These are phyloP conservation scores for Muschampia plurimacula DNA, from an alignment of 2,888 invertebrate species.

Conservation along the genomic window DNA sequence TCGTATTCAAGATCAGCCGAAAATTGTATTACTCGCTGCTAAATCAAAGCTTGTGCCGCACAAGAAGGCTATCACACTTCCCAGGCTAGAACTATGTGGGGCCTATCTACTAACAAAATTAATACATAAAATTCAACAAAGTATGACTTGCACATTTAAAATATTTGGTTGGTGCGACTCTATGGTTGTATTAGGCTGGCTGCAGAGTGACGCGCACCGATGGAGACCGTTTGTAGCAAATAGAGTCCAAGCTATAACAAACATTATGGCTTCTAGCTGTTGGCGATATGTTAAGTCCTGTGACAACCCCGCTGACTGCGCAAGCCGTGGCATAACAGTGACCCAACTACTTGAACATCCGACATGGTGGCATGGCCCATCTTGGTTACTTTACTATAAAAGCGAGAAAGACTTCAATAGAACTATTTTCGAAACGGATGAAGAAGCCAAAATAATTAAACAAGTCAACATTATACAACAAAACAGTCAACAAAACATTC, in stretches of 20 bases:
- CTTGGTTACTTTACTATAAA: background rate
- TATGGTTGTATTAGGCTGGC: constrained; percentile 40
- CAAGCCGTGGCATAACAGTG: constrained; percentile 37
- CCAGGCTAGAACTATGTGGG: constrained; percentile 28
- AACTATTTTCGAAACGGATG: constrained; percentile 6
- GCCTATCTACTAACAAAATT: background rate
- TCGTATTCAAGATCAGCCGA: background rate
- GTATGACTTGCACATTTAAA: constrained; percentile 23
- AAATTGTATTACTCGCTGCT: constrained; percentile 30
- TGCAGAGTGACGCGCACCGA: constrained; percentile 36
- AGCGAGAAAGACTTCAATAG: background rate
- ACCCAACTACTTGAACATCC: constrained; percentile 15
- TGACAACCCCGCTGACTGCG: constrained; percentile 45
- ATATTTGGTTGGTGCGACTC: constrained; percentile 41
- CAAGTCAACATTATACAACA: too few species aligned
- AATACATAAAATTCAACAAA: constrained; percentile 27
- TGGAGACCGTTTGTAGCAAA: constrained; percentile 45
- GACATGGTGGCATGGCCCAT: constrained; percentile 8
- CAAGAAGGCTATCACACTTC: constrained; percentile 30
- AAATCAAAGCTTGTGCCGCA: constrained; percentile 29
- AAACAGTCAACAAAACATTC: too few species aligned
- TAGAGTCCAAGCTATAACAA: constrained; percentile 34
- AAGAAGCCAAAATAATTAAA: too few species aligned
- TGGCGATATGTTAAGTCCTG: constrained; percentile 39
- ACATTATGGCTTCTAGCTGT: constrained; percentile 21